Evolutionary conservation across 2,888 invertebrate species (phyloP), one percentile per base, ranked within the genome.

Genomic region (Lissocephala sabroskyi): DNA sequence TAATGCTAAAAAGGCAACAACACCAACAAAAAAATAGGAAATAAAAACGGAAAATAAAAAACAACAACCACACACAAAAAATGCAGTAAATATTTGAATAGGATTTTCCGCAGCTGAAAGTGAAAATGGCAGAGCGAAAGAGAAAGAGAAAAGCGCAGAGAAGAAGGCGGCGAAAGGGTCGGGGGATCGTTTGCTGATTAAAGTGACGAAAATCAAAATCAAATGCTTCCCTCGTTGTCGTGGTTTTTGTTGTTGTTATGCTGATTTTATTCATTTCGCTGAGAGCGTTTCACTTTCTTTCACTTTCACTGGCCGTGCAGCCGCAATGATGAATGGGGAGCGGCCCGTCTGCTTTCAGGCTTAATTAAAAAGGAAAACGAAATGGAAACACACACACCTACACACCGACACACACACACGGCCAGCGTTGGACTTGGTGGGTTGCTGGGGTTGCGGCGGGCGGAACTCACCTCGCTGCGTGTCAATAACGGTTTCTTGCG

Each of bases 381-480:
- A n/a, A n/a, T n/a, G 30, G 10, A 28, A 16, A 7, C 41, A 30
- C 40, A 44, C 33, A 50, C 45, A 52, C 26, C 14, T 37, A 44
- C 45, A 40, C 41, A 32, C 23, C 16, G 14, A 51, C 49, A 51
- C 46, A 51, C 18, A 37, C 14, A n/a, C n/a, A n/a, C n/a, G n/a
- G n/a, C n/a, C n/a, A n/a, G n/a, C n/a, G n/a, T n/a, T n/a, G n/a
- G n/a, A n/a, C n/a, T 19, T 23, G 9, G 18, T 28, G 23, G 11
- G n/a, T 14, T 7, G 23, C 3, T 23, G 23, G 23, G n/a, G n/a
- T n/a, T n/a, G n/a, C n/a, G n/a, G n/a, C n/a, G n/a, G n/a, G n/a
- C n/a, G n/a, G n/a, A n/a, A 89, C 80, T 88, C 85, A 77, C 85
- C 85, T 77, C 85, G 85, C 82, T 85, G 82, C 70, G 84, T 63